A percentile compares a stretch with the other conserved stretches of the same genome.
Conservation (phyloP, 2,888 invertebrate species). For the Ochlodes sylvanus region DNA sequence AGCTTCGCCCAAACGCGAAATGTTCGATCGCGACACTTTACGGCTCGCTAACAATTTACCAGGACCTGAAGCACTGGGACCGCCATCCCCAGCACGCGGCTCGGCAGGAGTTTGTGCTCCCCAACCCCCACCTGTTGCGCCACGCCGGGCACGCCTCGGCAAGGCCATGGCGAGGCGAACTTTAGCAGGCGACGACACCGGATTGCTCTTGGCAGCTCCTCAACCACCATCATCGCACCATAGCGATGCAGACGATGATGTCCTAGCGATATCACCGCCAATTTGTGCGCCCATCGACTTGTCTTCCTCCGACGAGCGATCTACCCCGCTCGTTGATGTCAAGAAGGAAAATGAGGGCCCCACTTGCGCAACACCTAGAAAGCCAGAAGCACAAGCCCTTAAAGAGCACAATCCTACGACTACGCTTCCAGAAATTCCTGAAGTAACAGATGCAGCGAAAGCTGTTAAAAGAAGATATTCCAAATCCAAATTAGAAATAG, state of each 20-base stretch:
- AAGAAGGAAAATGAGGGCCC: slow-evolving; percentile 81
- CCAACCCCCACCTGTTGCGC: slow-evolving; percentile 80
- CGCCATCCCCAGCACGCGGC: slow-evolving; percentile 88
- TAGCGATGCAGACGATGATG: slow-evolving; percentile 81
- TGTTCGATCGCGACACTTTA: slow-evolving; percentile 69
- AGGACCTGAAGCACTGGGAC: slow-evolving; percentile 69
- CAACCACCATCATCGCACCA: slow-evolving; percentile 62
- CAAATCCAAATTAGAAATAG: slow-evolving; percentile 77
- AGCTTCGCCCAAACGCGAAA: slow-evolving; percentile 76
- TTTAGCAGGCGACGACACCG: slow-evolving; percentile 82
- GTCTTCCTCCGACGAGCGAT: slow-evolving; percentile 78
- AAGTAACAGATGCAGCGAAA: slow-evolving; percentile 63
- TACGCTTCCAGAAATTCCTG: slow-evolving; percentile 54
- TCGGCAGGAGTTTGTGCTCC: slow-evolving; percentile 88
- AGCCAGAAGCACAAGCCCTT: slow-evolving; percentile 75
- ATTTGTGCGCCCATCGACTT: slow-evolving; percentile 76
- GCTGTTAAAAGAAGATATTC: slow-evolving; percentile 76
- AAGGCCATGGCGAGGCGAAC: slow-evolving; percentile 89
- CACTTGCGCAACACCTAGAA: slow-evolving; percentile 65
- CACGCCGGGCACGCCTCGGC: slow-evolving; percentile 76
- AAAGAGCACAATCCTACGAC: slow-evolving; percentile 71
- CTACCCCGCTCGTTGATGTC: slow-evolving; percentile 75
- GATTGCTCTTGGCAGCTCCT: slow-evolving; percentile 70
- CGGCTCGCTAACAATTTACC: slow-evolving; percentile 69
- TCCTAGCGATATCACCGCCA: slow-evolving; percentile 78